Base-by-base conservation (phyloP, 2,797 vertebrate genomes). In the Nyctalus aviator region DNA sequence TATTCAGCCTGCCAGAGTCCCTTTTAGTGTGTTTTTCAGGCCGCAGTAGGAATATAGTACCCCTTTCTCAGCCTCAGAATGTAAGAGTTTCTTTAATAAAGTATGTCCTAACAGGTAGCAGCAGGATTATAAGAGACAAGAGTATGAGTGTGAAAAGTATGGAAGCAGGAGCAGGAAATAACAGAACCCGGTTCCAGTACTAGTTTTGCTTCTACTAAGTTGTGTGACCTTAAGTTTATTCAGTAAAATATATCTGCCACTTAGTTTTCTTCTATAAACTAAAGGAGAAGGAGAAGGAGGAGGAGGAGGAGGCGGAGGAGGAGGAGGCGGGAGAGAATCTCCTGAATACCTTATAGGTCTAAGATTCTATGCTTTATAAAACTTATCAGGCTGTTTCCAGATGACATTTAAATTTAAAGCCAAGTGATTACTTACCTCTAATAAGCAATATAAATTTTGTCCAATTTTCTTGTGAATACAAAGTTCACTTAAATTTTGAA, bases 401-500 rank as follows among this genome's bases (percentile, higher is more conserved):
- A 75, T 55, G 59, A 21, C 11, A 76, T 78, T 89, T 93, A 86
- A 87, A 90, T 85, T 76, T 76, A 94, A 92, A 90, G 75, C n/a
- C 55, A 88, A 88, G 23, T 66, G 30, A 50, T 95, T 89, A 25
- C 73, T 96, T 89, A 85, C 14, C 41, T 68, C 48, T 86, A 76
- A 77, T 89, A 89, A 64, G 84, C 55, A 93, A n/a, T 35, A 57
- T 89, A 53, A 94, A 77, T 86, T 21, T 37, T 86, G 30, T 71
- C 73, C 4, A 75, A 20, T 87, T 93, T 96, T 92, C 83, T 78
- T 91, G 94, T 79, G 20, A 96, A 83, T 94, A 92, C n/a, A 87
- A 93, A 87, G 91, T 59, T 90, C 46, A 94, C 21, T 88, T 79
- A 85, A 92, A 72, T 85, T 90, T 93, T 94, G 44, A 76, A 64